A percentile compares a stretch with the other conserved stretches of the same genome.
Evolutionary conservation across 2,113 vertebrate species (phyloP).

Genomic region (Halichoeres trimaculatus): DNA sequence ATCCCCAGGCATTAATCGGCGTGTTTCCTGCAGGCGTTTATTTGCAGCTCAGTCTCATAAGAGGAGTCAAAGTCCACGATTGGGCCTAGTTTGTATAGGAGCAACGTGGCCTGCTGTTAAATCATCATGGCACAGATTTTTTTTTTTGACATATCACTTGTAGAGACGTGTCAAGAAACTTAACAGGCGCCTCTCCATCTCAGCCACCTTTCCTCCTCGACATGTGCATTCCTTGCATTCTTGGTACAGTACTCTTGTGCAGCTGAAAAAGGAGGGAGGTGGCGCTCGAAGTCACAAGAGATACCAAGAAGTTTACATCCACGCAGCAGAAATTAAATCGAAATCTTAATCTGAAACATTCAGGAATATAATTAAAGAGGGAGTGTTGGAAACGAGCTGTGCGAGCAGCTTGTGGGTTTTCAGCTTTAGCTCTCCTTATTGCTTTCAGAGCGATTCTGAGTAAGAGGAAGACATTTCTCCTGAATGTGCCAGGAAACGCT

Average conservation of each 20-base stretch:
- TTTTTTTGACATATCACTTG: conserved; percentile 19
- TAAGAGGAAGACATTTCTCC: conserved; percentile 65
- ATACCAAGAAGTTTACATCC: conserved; percentile 41
- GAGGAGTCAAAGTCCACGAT: conserved; percentile 22
- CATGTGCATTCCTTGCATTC: conserved; percentile 59
- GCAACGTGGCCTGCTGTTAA: neutral
- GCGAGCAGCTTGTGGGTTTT: neutral
- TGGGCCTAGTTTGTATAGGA: neutral
- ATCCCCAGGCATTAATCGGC: neutral
- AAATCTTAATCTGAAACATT: conserved; percentile 44
- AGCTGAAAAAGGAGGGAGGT: conserved; percentile 39
- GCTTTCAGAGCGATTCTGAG: conserved; percentile 21
- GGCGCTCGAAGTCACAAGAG: conserved; percentile 35
- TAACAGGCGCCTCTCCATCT: neutral
- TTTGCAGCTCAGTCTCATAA: conserved; percentile 13
- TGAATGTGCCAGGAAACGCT: conserved; percentile 70
- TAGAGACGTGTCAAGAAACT: conserved; percentile 1
- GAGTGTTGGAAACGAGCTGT: neutral
- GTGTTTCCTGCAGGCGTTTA: neutral
- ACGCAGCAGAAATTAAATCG: conserved; percentile 46
- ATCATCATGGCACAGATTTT: conserved; percentile 4
- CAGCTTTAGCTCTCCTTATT: neutral
- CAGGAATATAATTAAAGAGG: conserved; percentile 7
- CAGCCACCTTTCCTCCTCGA: conserved; percentile 24
- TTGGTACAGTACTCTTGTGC: conserved; percentile 24